A percentile compares a stretch with the other conserved stretches of the same genome.
These are phyloP conservation scores for Cyrtorhinus lividipennis DNA, from an alignment of 1,140 invertebrate genomes.

Conservation along the genomic window DNA sequence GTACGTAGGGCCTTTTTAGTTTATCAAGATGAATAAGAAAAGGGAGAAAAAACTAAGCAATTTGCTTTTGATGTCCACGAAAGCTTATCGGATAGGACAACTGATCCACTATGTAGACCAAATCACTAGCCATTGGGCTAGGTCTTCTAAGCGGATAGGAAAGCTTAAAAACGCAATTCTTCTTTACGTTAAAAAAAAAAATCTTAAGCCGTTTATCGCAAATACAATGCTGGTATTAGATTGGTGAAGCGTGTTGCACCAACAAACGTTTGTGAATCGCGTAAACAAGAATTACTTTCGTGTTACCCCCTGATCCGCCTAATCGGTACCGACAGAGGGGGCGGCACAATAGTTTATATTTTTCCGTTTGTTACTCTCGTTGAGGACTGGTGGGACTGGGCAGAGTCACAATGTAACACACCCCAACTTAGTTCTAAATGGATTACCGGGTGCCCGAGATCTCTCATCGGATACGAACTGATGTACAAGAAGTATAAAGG, in stretches of 20 bases:
- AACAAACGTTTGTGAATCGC: constrained; percentile 8
- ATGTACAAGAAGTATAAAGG: constrained; percentile 8
- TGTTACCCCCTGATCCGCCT: constrained; percentile 4
- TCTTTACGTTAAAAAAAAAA: no score
- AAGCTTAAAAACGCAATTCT: no score
- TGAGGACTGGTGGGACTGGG: neutral
- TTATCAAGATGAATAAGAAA: no score
- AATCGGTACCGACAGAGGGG: neutral
- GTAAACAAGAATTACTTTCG: constrained; percentile 11
- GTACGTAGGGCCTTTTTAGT: no score
- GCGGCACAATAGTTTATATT: constrained; percentile 11
- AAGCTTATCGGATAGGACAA: no score
- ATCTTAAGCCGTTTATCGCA: neutral
- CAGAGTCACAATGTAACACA: constrained; percentile 7
- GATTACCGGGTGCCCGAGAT: constrained; percentile 13
- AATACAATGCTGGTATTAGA: neutral
- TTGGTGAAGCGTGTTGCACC: constrained; percentile 6
- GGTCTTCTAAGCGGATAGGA: no score
- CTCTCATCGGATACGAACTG: constrained; percentile 6
- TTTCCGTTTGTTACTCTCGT: constrained; percentile 15
- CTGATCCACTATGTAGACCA: no score
- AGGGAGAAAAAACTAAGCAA: no score
- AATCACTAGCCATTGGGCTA: no score
- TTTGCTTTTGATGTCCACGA: no score
- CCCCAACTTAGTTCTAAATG: constrained; percentile 8